phyloP scores from a whole-genome alignment of 2,797 vertebrate species.

The Schizothorax lantsangensis region DNA sequence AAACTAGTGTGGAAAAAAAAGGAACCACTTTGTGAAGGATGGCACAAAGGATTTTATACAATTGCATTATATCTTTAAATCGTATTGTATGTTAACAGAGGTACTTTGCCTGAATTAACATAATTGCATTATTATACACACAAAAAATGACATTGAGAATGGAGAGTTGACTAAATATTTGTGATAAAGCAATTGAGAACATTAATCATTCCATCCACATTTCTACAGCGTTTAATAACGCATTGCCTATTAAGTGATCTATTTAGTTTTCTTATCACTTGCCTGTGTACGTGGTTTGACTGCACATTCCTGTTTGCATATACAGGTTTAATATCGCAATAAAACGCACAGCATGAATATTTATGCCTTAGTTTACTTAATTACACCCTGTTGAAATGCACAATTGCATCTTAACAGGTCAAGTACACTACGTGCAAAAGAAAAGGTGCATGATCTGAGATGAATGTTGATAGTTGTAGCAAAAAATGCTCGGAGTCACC shows the following conservation, averaged over 20 bases:
- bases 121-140: background rate
- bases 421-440: background rate
- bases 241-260: constrained; percentile 1
- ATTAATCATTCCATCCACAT: constrained; percentile 13
- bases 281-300: background rate
- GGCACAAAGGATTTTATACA: background rate
- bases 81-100: constrained; percentile 4
- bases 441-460: background rate
- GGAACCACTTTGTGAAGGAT: background rate
- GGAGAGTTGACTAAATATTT: background rate
- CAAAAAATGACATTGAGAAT: background rate
- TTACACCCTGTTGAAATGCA: constrained; percentile 27
- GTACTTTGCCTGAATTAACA: background rate
- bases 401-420: constrained; percentile 8
- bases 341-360: constrained; percentile 3
- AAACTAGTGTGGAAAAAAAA: background rate
- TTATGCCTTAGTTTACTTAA: constrained; percentile 9
- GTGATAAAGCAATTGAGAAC: background rate
- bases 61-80: background rate
- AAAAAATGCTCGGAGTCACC: background rate
- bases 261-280: constrained; percentile 37
- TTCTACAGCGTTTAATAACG: constrained; percentile 16
- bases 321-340: constrained; percentile 15
- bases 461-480: constrained; percentile 3
- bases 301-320: constrained; percentile 10